A percentile compares a stretch with the other conserved stretches of the same genome.
Evolutionary conservation across 2,113 vertebrate species (phyloP).

Genomic region (Sturnus vulgaris): DNA sequence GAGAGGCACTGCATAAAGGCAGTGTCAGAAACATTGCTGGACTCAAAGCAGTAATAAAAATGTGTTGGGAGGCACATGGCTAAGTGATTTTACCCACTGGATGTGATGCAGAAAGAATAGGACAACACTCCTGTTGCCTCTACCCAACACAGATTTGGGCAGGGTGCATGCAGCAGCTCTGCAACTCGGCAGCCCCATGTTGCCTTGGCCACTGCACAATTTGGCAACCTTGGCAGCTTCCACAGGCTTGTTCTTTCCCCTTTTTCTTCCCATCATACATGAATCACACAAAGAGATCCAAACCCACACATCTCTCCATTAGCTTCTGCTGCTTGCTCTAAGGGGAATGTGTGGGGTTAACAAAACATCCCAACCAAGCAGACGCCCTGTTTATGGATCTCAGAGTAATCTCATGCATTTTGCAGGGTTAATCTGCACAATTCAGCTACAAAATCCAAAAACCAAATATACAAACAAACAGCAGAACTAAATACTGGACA

Average conservation of each 20-base stretch:
- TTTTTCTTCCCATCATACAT: neutral
- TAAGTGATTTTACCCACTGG: neutral
- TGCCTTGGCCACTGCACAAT: neutral
- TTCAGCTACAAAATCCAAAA: neutral
- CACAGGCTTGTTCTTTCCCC: neutral
- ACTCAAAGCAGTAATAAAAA: neutral
- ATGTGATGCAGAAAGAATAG: neutral
- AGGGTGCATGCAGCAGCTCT: neutral
- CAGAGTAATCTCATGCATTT: neutral
- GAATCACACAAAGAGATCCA: neutral
- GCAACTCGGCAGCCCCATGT: accelerated
- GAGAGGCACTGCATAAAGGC: neutral
- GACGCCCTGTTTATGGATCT: neutral
- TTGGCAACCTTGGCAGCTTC: neutral
- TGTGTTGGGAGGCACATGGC: neutral
- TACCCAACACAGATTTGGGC: neutral
- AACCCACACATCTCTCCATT: neutral
- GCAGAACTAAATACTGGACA: neutral
- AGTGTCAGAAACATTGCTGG: neutral
- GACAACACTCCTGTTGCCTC: neutral
- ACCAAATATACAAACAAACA: neutral
- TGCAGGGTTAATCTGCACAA: neutral
- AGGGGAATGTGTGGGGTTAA: neutral
- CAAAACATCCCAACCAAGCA: neutral
- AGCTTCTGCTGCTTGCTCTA: neutral